phyloP scores from a whole-genome alignment of 2,888 invertebrate species.

The Drosophila mercatorum region DNA sequence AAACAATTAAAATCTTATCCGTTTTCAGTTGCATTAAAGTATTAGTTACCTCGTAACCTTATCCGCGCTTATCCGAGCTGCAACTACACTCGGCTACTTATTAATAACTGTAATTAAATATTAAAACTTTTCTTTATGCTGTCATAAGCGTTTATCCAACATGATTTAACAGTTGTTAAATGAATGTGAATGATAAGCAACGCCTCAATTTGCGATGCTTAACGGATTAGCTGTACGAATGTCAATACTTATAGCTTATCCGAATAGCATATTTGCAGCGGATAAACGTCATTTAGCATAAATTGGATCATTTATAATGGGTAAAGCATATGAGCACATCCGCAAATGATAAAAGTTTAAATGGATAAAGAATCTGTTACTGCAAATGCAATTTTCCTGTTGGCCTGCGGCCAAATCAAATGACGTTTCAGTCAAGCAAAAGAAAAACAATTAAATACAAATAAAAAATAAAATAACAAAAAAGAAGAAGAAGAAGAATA shows the following conservation, averaged over 20 bases:
- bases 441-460: constrained; percentile 19
- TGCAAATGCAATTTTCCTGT: constrained; percentile 36
- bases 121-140: background rate
- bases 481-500: constrained; percentile 3
- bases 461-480: constrained; percentile 30
- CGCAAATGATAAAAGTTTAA: constrained; percentile 27
- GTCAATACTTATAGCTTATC: constrained; percentile 11
- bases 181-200: constrained; percentile 1
- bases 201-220: background rate
- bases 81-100: background rate
- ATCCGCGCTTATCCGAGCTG: background rate
- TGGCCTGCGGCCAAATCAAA: constrained; percentile 41
- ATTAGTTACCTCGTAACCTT: background rate
- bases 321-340: constrained; percentile 17
- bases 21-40: background rate
- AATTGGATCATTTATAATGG: background rate
- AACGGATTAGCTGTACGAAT: constrained; percentile 7
- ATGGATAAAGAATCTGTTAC: constrained; percentile 21
- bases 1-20: background rate
- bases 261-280: constrained; percentile 3
- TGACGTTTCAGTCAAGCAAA: constrained; percentile 30
- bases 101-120: constrained; percentile 1
- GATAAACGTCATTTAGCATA: constrained; percentile 8
- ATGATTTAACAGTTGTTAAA: background rate
- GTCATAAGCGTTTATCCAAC: background rate